A percentile compares a stretch with the other conserved stretches of the same genome.
These are phyloP conservation scores for Brevimyrus niger DNA, from an alignment of 2,113 vertebrate genomes.

Conservation along the genomic window DNA sequence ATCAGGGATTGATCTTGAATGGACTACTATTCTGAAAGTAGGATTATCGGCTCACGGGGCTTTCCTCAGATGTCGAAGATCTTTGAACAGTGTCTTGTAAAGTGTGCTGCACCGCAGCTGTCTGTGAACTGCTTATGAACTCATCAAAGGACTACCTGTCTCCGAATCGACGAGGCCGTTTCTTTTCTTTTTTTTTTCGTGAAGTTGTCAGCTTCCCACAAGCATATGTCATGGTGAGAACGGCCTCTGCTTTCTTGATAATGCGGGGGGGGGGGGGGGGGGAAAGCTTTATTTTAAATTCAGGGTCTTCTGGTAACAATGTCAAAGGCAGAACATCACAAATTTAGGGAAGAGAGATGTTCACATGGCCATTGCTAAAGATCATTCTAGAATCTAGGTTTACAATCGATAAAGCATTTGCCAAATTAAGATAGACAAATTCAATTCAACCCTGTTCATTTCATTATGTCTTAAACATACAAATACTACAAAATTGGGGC, in stretches of 20 bases:
- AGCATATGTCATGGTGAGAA: slow-evolving; percentile 54
- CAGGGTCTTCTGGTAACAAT: slow-evolving; percentile 10
- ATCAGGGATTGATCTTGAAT: slow-evolving; percentile 97
- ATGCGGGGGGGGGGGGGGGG: slow-evolving; percentile 55
- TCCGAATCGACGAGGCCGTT: slow-evolving; percentile 80
- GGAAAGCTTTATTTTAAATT: slow-evolving; percentile 40
- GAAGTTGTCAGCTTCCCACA: slow-evolving; percentile 60
- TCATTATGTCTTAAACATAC: not conserved
- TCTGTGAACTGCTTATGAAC: slow-evolving; percentile 91
- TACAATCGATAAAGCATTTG: not conserved
- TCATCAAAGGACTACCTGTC: slow-evolving; percentile 77
- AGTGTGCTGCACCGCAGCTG: slow-evolving; percentile 84
- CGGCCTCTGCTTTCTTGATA: slow-evolving; percentile 57
- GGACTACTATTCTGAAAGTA: slow-evolving; percentile 92
- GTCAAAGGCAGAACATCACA: not conserved
- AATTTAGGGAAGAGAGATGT: not conserved
- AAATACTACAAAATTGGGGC: not conserved
- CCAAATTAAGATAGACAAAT: not conserved
- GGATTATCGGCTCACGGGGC: slow-evolving; percentile 99
- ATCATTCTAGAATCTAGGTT: not conserved
- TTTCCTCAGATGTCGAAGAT: slow-evolving; percentile 98
- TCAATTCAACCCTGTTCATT: not conserved
- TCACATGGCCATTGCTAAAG: not conserved
- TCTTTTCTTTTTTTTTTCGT: slow-evolving; percentile 26
- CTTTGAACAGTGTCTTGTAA: slow-evolving; percentile 97